phyloP scores from a whole-genome alignment of 2,113 vertebrate species.

The Salvator merianae region DNA sequence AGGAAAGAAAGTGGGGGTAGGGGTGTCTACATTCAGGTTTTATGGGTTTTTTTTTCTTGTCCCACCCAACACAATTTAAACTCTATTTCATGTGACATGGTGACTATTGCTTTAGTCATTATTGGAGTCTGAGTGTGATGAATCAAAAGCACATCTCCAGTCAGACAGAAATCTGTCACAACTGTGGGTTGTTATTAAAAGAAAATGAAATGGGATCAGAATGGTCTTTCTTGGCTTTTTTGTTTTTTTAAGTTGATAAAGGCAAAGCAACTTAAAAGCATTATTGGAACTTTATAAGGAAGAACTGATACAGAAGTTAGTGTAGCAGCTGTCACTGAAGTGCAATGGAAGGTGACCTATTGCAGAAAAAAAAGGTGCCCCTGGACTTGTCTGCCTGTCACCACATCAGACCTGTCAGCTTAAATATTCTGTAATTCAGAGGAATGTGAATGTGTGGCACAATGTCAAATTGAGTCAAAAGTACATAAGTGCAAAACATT shows the following conservation, averaged over 20 bases:
- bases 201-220: constrained; percentile 16
- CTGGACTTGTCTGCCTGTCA: constrained; percentile 35
- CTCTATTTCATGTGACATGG: constrained; percentile 53
- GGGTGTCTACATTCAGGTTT: constrained; percentile 6
- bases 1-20: neutral
- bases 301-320: neutral
- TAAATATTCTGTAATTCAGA: constrained; percentile 38
- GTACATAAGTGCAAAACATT: neutral
- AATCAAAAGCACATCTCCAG: constrained; percentile 45
- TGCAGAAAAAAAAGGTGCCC: neutral
- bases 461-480: constrained; percentile 18
- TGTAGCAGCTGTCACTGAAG: neutral
- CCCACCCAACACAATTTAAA: constrained; percentile 45
- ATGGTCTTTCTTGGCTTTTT: neutral
- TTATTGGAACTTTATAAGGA: constrained; percentile 14
- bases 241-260: neutral
- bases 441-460: neutral
- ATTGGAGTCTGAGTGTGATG: neutral
- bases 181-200: neutral
- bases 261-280: constrained; percentile 20
- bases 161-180: constrained; percentile 38
- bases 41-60: neutral
- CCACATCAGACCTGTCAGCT: constrained; percentile 9
- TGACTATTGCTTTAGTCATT: constrained; percentile 34
- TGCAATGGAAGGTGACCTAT: constrained; percentile 46